Percentiles rank a stretch among this genome's conserved stretches.
Evolutionary conservation across 1,140 invertebrate genomes (phyloP).

Genomic region (Brachionus manjavacas): DNA sequence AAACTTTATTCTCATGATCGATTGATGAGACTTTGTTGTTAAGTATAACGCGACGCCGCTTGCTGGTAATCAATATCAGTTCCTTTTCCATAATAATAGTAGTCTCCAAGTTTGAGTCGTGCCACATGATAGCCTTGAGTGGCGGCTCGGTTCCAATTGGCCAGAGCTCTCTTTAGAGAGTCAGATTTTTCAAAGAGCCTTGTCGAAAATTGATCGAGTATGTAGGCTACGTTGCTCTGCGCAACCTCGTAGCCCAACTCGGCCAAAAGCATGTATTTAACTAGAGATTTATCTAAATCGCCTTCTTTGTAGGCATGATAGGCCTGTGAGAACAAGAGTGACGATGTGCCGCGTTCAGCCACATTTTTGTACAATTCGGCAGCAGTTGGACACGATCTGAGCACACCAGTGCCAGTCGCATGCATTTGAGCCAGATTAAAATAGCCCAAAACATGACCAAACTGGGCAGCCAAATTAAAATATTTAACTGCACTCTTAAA

Average conservation of each 20-base stretch:
- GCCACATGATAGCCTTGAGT: slow-evolving; percentile 71
- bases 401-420: slow-evolving; percentile 87
- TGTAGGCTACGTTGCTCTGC: slow-evolving; percentile 93
- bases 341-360: slow-evolving; percentile 92
- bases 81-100: slow-evolving; percentile 78
- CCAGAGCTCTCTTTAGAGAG: slow-evolving; percentile 72
- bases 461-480: slow-evolving; percentile 91
- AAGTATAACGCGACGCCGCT: slow-evolving; percentile 81
- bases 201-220: slow-evolving; percentile 77
- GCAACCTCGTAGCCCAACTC: slow-evolving; percentile 96
- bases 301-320: slow-evolving; percentile 78
- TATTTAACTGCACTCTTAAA: slow-evolving; percentile 94
- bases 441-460: slow-evolving; percentile 89
- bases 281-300: slow-evolving; percentile 72
- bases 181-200: slow-evolving; percentile 68
- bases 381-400: slow-evolving; percentile 80
- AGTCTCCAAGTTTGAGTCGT: slow-evolving; percentile 92
- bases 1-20: too few relatives aligned
- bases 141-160: slow-evolving; percentile 85
- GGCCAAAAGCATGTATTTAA: slow-evolving; percentile 83
- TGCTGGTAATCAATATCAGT: slow-evolving; percentile 82
- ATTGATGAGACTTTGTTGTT: too few relatives aligned
- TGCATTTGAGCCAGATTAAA: slow-evolving; percentile 98
- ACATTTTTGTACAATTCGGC: slow-evolving; percentile 73
- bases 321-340: slow-evolving; percentile 80